Percentiles rank a stretch among this genome's conserved stretches.
Evolutionary conservation across 2,888 invertebrate genomes (phyloP).

Genomic region (Drosophila stalkeri): DNA sequence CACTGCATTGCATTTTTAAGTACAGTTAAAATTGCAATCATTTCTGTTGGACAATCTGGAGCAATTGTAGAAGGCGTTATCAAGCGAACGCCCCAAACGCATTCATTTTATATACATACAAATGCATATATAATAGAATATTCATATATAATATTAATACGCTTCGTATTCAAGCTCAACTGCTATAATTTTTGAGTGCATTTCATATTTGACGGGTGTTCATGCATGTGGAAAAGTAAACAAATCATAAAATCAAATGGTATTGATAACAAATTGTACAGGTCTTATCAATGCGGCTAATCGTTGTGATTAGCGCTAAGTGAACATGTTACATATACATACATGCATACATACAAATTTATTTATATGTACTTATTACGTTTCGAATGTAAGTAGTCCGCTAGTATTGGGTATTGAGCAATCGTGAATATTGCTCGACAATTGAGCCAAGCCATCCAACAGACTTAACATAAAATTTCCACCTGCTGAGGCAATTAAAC

Average conservation of each 20-base stretch:
- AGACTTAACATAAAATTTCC: slow-evolving; percentile 35
- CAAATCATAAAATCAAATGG: slow-evolving; percentile 57
- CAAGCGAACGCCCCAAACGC: slow-evolving; percentile 10
- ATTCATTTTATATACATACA: not conserved
- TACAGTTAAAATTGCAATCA: slow-evolving; percentile 2
- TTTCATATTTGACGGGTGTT: slow-evolving; percentile 28
- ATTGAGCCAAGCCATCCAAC: slow-evolving; percentile 45
- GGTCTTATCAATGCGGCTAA: slow-evolving; percentile 66
- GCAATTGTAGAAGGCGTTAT: slow-evolving; percentile 39
- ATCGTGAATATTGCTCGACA: slow-evolving; percentile 44
- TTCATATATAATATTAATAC: not conserved
- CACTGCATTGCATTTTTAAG: not conserved
- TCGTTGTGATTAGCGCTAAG: slow-evolving; percentile 60
- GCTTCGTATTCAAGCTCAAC: not conserved
- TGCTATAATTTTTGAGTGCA: slow-evolving; percentile 32
- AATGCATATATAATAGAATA: not conserved
- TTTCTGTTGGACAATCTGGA: slow-evolving; percentile 26
- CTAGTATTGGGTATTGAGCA: slow-evolving; percentile 11
- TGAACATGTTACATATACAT: slow-evolving; percentile 8
- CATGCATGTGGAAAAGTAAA: slow-evolving; percentile 57
- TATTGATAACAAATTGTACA: slow-evolving; percentile 55
- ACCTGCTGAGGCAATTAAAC: slow-evolving; percentile 71
- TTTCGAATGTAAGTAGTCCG: slow-evolving; percentile 9
- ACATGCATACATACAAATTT: not conserved
- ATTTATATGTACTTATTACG: not conserved